phyloP scores from a whole-genome alignment of 2,113 vertebrate genomes.

The Nyctereutes procyonoides region DNA sequence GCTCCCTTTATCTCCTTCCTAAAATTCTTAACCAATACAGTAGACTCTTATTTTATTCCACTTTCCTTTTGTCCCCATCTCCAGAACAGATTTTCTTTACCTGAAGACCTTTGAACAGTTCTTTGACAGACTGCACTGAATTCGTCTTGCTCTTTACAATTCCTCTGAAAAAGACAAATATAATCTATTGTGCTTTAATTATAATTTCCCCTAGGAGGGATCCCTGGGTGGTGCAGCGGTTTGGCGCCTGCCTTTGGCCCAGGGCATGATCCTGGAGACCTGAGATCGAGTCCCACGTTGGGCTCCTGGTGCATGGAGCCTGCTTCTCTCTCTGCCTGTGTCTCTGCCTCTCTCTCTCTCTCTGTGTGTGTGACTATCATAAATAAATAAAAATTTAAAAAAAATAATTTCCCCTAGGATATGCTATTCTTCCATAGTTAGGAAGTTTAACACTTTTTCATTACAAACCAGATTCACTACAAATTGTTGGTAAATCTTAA shows the following conservation, averaged over 20 bases:
- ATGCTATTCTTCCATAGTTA: slow-evolving; percentile 63
- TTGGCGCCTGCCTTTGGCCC: too few species aligned
- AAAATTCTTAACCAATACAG: slow-evolving; percentile 69
- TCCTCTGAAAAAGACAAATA: slow-evolving; percentile 79
- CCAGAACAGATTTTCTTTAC: slow-evolving; percentile 76
- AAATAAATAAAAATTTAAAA: too few species aligned
- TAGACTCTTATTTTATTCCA: slow-evolving; percentile 62
- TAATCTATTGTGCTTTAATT: slow-evolving; percentile 80
- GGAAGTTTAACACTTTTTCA: slow-evolving; percentile 69
- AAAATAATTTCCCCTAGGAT: slow-evolving; percentile 77
- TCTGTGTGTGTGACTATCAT: too few species aligned
- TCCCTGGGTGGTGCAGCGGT: too few species aligned
- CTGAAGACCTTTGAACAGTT: slow-evolving; percentile 74
- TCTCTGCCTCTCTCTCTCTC: too few species aligned
- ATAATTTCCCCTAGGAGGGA: slow-evolving; percentile 77
- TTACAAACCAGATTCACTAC: slow-evolving; percentile 61
- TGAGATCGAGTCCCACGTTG: too few species aligned
- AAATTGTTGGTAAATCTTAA: slow-evolving; percentile 67
- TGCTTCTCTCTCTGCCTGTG: too few species aligned
- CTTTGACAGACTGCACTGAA: slow-evolving; percentile 69
- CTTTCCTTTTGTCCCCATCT: slow-evolving; percentile 38
- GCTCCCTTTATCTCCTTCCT: slow-evolving; percentile 60
- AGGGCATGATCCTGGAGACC: too few species aligned
- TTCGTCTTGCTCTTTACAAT: slow-evolving; percentile 70
- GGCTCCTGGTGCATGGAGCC: too few species aligned